Evolutionary conservation across 2,113 vertebrate genomes (phyloP), one percentile per base, ranked within the genome.

Genomic region (Recurvirostra avosetta): DNA sequence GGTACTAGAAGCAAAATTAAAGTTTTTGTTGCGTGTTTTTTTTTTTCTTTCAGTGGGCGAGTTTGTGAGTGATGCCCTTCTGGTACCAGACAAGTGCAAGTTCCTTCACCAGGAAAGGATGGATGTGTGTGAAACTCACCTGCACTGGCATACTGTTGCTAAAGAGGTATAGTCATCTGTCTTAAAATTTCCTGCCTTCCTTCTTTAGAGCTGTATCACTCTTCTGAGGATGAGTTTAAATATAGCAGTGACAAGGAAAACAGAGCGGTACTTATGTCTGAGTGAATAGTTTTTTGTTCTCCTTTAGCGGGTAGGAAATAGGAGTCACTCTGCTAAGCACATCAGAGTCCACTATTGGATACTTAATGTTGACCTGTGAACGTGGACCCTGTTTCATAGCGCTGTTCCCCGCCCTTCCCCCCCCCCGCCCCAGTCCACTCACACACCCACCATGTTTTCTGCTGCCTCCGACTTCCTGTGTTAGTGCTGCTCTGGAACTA

Each of bases 61-160:
- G 88, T 99, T 99, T 97, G 99, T 99, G 80, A 99, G 99, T 8
- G 99, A 99, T 40, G 99, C 99, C n/a, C 98, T 99, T 96, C 98
- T 99, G 14, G 99, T 99, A 88, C 99, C 99, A 12, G 99, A 99
- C 97, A 99, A 99, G 97, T 99, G 99, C 98, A 99, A 99, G 94
- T 99, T 99, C 96, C 98, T 99, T 92, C 99, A 99, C 97, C 99
- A 99, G 98, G 99, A 99, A 97, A 98, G 99, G 63, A 99, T 99
- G 99, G 99, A 99, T 97, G 98, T 99, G 71, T 99, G 99, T 94
- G 99, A 99, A 98, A 99, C 99, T 90, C 99, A 99, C 94, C 98
- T 99, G 94, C 99, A 99, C 98, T 99, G 99, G 99, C 99, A 99
- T 96, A 99, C 99, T 1, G 99, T 99, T 26, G 99, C 99, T 96